phyloP scores from a whole-genome alignment of 1,140 invertebrate genomes.

The Cyclina sinensis region DNA sequence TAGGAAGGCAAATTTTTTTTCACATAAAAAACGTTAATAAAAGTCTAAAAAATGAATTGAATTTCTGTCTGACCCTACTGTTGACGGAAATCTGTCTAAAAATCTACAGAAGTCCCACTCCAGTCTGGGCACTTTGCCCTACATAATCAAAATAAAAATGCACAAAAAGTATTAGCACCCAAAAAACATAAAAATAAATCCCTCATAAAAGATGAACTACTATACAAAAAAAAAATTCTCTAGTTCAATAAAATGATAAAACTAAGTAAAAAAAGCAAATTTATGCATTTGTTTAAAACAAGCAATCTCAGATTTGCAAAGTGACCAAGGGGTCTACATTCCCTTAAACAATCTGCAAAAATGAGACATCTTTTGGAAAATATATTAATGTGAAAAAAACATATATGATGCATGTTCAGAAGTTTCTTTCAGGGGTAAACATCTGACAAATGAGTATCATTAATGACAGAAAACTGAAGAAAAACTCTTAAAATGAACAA shows the following conservation, averaged over 20 bases:
- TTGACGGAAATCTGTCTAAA: not conserved
- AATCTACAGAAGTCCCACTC: not conserved
- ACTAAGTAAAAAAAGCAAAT: not conserved
- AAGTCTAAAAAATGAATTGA: not conserved
- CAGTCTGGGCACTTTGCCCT: conserved; percentile 1
- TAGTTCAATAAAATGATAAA: not conserved
- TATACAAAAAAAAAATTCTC: conserved; percentile 12
- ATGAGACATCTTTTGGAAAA: no score
- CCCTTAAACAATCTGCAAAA: no score
- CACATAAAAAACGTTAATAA: not conserved
- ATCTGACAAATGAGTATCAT: not conserved
- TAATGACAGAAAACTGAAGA: conserved; percentile 3
- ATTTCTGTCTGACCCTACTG: not conserved
- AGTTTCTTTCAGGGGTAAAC: not conserved
- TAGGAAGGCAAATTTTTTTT: conserved; percentile 19
- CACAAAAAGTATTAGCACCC: conserved; percentile 16
- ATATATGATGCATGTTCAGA: no score
- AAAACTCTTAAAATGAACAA: no score
- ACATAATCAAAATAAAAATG: conserved; percentile 20
- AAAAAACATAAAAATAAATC: conserved; percentile 28
- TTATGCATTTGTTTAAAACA: not conserved
- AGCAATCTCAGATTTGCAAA: not conserved
- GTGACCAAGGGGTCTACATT: not conserved
- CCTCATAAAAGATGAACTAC: conserved; percentile 7
- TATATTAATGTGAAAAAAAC: no score